Conservation (phyloP, 1,140 invertebrate genomes). For the Zaprionus inermis region DNA sequence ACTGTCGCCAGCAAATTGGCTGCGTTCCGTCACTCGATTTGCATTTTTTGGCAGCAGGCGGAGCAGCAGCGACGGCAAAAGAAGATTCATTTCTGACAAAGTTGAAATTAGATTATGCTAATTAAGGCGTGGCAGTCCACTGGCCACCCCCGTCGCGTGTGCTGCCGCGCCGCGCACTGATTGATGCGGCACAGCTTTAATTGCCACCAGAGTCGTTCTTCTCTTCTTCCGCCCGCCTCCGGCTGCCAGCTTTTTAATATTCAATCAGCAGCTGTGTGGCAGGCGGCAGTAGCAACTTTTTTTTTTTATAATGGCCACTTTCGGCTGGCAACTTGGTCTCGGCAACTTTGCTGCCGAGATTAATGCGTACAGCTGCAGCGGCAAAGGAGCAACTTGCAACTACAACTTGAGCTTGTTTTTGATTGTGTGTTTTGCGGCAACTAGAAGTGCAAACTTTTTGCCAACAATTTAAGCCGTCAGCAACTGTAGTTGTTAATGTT, state of each 20-base stretch:
- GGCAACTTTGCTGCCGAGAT: slow-evolving; percentile 46
- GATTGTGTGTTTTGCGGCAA: slow-evolving; percentile 53
- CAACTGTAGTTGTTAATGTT: slow-evolving; percentile 4
- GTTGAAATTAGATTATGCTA: slow-evolving; percentile 83
- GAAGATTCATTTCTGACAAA: slow-evolving; percentile 54
- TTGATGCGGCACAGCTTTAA: slow-evolving; percentile 66
- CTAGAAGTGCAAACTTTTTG: slow-evolving; percentile 47
- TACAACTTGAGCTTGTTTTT: slow-evolving; percentile 41
- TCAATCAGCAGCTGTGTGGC: slow-evolving; percentile 76
- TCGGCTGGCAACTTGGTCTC: slow-evolving; percentile 15
- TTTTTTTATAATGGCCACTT: slow-evolving; percentile 48
- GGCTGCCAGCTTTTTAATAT: slow-evolving; percentile 69
- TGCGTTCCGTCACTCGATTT: slow-evolving; percentile 57
- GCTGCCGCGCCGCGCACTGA: slow-evolving; percentile 36
- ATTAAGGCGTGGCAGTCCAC: slow-evolving; percentile 66
- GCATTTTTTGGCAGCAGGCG: slow-evolving; percentile 73
- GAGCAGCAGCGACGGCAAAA: neutral
- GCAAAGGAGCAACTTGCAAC: neutral
- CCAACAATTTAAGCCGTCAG: slow-evolving; percentile 58
- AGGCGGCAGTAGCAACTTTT: slow-evolving; percentile 39
- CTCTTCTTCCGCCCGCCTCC: neutral
- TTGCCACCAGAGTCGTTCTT: slow-evolving; percentile 39
- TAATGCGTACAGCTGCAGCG: slow-evolving; percentile 62
- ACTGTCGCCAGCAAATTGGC: slow-evolving; percentile 56
- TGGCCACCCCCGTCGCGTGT: neutral